These are phyloP conservation scores for Dendrocincla fuliginosa DNA, from an alignment of 2,797 vertebrate genomes.

Conservation along the genomic window DNA sequence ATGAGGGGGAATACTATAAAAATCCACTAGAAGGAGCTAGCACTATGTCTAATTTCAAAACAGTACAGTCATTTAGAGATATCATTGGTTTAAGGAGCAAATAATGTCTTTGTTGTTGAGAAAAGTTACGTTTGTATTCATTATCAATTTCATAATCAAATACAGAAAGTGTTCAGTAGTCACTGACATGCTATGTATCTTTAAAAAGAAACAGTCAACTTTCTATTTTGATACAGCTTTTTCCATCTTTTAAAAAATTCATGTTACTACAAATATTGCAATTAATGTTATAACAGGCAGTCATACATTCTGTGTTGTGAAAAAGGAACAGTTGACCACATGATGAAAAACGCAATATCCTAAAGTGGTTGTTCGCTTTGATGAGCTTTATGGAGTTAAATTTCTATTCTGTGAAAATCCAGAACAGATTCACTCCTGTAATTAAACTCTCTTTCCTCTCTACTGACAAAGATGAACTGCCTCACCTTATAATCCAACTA, in stretches of 20 bases:
- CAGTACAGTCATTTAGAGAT: background rate
- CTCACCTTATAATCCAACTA: background rate
- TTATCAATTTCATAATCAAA: background rate
- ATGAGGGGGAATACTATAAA: background rate
- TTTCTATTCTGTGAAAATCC: background rate
- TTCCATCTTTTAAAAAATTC: background rate
- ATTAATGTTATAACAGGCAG: background rate
- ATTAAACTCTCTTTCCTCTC: background rate
- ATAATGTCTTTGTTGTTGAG: background rate
- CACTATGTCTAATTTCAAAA: background rate
- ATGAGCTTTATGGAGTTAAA: background rate
- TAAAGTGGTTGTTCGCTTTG: background rate
- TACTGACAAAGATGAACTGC: background rate
- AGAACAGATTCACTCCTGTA: background rate
- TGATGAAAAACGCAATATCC: background rate
- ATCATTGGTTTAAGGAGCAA: background rate
- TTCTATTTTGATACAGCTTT: background rate
- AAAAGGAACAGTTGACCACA: background rate
- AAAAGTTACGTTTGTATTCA: background rate
- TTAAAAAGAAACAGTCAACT: background rate
- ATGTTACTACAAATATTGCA: background rate
- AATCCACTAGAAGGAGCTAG: conserved; percentile 47
- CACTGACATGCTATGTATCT: accelerated
- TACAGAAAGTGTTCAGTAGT: background rate
- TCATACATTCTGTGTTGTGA: background rate